These are phyloP conservation scores for Acrossocheilus fasciatus DNA, from an alignment of 2,797 vertebrate genomes.

Conservation along the genomic window DNA sequence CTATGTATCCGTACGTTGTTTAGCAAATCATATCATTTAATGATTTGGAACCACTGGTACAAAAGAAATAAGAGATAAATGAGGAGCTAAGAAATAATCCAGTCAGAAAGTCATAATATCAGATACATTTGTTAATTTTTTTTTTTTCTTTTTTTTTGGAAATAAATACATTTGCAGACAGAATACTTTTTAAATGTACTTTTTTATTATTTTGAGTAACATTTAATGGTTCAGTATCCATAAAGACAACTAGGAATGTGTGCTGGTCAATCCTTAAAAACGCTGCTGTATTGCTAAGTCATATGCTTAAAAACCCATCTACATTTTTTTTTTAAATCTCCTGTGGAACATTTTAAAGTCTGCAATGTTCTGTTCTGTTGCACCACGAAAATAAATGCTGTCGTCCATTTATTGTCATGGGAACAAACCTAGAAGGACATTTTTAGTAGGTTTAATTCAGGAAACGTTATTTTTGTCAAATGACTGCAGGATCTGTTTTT, in stretches of 20 bases:
- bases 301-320: not conserved
- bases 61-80: conserved; percentile 79
- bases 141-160: not conserved
- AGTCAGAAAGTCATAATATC: conserved; percentile 65
- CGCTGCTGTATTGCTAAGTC: conserved; percentile 7
- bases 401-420: conserved; percentile 42
- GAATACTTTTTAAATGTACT: not conserved
- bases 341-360: not conserved
- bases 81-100: conserved; percentile 82
- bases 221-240: not conserved
- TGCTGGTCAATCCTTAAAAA: conserved; percentile 1
- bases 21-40: conserved; percentile 80
- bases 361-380: not conserved
- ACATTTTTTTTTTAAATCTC: not conserved
- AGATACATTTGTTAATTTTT: not conserved
- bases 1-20: conserved; percentile 91
- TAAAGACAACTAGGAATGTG: not conserved
- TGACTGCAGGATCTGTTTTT: conserved; percentile 28
- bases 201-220: not conserved
- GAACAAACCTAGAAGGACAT: conserved; percentile 37
- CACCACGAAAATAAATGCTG: conserved; percentile 60
- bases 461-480: conserved; percentile 52
- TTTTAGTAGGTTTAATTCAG: conserved; percentile 48
- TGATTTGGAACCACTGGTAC: conserved; percentile 84
- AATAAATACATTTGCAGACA: not conserved